Evolutionary conservation across 2,113 vertebrate genomes (phyloP).

Genomic region (Eulemur rufifrons): DNA sequence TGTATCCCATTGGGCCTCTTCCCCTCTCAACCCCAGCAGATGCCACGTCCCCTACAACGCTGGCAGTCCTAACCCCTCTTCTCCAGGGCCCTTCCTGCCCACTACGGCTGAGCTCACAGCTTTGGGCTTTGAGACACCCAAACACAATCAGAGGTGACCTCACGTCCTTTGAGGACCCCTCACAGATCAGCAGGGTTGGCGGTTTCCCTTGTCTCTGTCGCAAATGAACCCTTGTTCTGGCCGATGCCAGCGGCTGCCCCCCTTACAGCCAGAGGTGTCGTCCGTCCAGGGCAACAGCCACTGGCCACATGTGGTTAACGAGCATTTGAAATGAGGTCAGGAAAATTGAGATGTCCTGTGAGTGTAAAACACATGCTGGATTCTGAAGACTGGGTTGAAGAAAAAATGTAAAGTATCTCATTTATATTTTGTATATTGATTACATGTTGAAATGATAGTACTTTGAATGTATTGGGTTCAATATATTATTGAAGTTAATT

Average conservation of each 20-base stretch:
- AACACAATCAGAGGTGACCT: neutral
- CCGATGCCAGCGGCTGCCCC: neutral
- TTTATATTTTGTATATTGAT: neutral
- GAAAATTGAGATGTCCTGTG: neutral
- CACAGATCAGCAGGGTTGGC: neutral
- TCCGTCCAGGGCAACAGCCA: neutral
- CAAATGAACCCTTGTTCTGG: neutral
- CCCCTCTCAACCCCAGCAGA: neutral
- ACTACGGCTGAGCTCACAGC: neutral
- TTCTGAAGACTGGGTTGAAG: neutral
- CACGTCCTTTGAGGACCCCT: neutral
- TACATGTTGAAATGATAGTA: neutral
- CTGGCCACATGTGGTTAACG: neutral
- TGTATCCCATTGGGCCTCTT: neutral
- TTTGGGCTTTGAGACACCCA: neutral
- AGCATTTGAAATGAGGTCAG: neutral
- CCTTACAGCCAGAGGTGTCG: neutral
- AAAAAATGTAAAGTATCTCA: neutral
- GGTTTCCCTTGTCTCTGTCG: neutral
- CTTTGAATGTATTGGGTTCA: neutral
- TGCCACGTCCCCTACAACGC: neutral
- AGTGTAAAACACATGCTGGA: neutral
- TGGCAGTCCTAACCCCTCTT: neutral
- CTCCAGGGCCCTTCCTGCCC: neutral
- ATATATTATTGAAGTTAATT: neutral